Evolutionary conservation across 1,140 invertebrate species (phyloP).

Genomic region (Samia ricini): DNA sequence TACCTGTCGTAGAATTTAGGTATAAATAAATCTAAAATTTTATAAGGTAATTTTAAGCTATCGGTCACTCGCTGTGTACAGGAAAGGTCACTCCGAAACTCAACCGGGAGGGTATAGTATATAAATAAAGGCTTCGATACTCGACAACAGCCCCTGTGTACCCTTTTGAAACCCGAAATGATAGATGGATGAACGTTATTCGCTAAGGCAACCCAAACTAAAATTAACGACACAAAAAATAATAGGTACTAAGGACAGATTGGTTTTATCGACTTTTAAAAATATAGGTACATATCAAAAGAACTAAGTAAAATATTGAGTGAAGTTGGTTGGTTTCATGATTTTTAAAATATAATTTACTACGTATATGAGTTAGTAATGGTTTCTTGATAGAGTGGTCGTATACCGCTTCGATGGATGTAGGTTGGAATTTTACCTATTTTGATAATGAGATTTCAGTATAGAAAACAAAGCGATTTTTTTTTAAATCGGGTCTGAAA

Average conservation of each 20-base stretch:
- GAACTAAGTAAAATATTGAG: too few species aligned
- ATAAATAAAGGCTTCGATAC: slow-evolving; percentile 68
- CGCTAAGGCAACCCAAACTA: slow-evolving; percentile 33
- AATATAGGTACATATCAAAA: background rate
- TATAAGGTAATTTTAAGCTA: slow-evolving; percentile 21
- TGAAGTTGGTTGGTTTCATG: too few species aligned
- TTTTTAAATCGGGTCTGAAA: too few species aligned
- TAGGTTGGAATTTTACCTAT: too few species aligned
- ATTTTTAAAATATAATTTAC: too few species aligned
- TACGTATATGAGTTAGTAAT: too few species aligned
- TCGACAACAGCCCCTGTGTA: slow-evolving; percentile 58
- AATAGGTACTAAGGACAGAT: slow-evolving; percentile 2
- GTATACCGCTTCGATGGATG: too few species aligned
- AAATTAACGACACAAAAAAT: slow-evolving; percentile 26
- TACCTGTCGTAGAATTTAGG: too few species aligned
- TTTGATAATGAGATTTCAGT: too few species aligned
- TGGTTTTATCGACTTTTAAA: background rate
- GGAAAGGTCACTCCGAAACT: slow-evolving; percentile 8
- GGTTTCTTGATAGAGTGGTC: too few species aligned
- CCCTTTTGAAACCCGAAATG: slow-evolving; percentile 65
- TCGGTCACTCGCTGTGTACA: slow-evolving; percentile 52
- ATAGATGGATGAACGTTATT: slow-evolving; percentile 64
- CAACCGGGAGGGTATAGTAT: slow-evolving; percentile 45
- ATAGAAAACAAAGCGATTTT: too few species aligned
- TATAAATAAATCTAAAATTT: too few species aligned